phyloP scores from a whole-genome alignment of 2,888 invertebrate genomes.

The Choreutis nemorana region DNA sequence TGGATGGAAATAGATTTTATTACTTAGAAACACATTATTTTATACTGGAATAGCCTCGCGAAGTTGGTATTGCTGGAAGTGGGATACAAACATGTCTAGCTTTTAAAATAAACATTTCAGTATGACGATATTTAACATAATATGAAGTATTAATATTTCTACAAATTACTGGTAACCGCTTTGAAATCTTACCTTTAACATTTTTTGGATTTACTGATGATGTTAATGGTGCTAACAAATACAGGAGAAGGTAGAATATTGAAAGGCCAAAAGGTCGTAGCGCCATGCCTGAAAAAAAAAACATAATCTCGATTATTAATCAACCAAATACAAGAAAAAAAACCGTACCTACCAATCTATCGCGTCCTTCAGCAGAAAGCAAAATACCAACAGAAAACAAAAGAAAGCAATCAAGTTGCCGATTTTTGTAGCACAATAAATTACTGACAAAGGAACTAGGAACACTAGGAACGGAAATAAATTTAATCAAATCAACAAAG shows the following conservation, averaged over 20 bases:
- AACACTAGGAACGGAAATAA: no score
- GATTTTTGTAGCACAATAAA: slow-evolving; percentile 40
- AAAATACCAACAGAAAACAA: slow-evolving; percentile 16
- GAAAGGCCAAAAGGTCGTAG: slow-evolving; percentile 85
- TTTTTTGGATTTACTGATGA: slow-evolving; percentile 75
- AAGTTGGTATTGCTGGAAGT: no score
- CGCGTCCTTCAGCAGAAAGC: slow-evolving; percentile 18
- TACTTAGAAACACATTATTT: no score
- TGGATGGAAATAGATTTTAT: no score
- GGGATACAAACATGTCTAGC: no score
- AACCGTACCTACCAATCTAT: no score
- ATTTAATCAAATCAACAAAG: no score
- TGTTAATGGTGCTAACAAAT: slow-evolving; percentile 78
- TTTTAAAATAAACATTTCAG: no score
- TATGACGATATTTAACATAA: no score
- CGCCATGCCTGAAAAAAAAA: slow-evolving; percentile 74
- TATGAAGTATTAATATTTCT: no score
- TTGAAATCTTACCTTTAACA: slow-evolving; percentile 63
- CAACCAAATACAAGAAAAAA: slow-evolving; percentile 12
- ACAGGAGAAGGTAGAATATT: slow-evolving; percentile 78
- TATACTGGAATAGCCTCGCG: no score
- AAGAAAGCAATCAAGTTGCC: slow-evolving; percentile 27
- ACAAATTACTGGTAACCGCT: no score
- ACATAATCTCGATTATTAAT: slow-evolving; percentile 2
- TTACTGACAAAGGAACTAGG: slow-evolving; percentile 20